Percentiles rank a stretch among this genome's conserved stretches.
These are phyloP conservation scores for Babylonia areolata DNA, from an alignment of 1,140 invertebrate species.

Conservation along the genomic window DNA sequence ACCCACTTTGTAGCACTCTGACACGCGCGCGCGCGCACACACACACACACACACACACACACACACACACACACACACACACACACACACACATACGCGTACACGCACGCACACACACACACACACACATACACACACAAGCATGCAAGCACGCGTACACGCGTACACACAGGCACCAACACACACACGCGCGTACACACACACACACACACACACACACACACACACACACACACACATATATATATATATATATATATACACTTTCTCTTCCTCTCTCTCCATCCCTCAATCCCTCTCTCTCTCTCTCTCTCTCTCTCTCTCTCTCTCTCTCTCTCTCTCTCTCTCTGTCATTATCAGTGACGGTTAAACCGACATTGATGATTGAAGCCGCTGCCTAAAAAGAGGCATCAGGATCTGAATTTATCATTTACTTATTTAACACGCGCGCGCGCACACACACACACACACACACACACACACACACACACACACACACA, in stretches of 20 bases:
- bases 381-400: no score
- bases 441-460: neutral
- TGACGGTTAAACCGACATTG: no score
- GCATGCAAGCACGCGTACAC: no score
- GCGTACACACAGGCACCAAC: no score
- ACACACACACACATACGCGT: neutral
- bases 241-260: neutral
- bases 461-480: neutral
- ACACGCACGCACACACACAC: neutral
- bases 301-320: slow-evolving; percentile 26
- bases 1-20: no score
- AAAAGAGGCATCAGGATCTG: no score
- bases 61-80: slow-evolving; percentile 5
- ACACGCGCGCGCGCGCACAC: neutral
- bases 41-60: neutral
- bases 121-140: no score
- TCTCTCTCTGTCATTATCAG: neutral
- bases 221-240: slow-evolving; percentile 19
- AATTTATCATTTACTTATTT: no score
- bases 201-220: neutral
- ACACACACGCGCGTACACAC: no score
- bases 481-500: neutral
- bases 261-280: no score
- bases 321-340: slow-evolving; percentile 22
- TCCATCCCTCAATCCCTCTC: no score